Conservation (phyloP, 1,140 invertebrate genomes). For the Zaprionus ornatus region DNA sequence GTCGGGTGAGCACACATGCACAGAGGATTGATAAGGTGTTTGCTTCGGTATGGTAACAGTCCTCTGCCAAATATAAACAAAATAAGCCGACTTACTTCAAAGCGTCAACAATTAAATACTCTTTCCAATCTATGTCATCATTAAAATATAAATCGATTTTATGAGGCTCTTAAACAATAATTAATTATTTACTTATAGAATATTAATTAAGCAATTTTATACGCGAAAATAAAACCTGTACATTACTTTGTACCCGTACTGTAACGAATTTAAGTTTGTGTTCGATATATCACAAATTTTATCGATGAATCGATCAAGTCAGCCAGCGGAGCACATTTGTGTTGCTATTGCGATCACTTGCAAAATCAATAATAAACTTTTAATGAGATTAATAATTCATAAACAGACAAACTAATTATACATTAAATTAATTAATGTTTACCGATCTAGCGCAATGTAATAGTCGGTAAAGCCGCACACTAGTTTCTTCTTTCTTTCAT, state of each 20-base stretch:
- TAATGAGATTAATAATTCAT: too few species aligned
- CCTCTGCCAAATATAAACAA: background rate
- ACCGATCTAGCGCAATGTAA: background rate
- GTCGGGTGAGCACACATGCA: background rate
- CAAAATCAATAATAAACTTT: background rate
- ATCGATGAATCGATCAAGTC: background rate
- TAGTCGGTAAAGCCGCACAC: background rate
- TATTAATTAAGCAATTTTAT: too few species aligned
- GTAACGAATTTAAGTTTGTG: background rate
- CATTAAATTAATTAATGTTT: background rate
- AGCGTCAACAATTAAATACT: background rate
- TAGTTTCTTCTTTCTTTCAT: background rate
- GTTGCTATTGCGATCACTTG: background rate
- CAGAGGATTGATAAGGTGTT: background rate
- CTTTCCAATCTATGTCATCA: background rate
- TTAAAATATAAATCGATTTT: background rate
- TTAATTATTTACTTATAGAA: too few species aligned
- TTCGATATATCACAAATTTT: background rate
- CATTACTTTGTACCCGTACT: background rate
- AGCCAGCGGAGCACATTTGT: too few species aligned
- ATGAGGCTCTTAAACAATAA: background rate
- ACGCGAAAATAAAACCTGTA: too few species aligned
- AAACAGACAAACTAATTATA: background rate
- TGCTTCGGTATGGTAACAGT: background rate
- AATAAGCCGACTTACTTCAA: background rate